These are phyloP conservation scores for Alloplasta piceator DNA, from an alignment of 2,888 invertebrate species.

Conservation along the genomic window DNA sequence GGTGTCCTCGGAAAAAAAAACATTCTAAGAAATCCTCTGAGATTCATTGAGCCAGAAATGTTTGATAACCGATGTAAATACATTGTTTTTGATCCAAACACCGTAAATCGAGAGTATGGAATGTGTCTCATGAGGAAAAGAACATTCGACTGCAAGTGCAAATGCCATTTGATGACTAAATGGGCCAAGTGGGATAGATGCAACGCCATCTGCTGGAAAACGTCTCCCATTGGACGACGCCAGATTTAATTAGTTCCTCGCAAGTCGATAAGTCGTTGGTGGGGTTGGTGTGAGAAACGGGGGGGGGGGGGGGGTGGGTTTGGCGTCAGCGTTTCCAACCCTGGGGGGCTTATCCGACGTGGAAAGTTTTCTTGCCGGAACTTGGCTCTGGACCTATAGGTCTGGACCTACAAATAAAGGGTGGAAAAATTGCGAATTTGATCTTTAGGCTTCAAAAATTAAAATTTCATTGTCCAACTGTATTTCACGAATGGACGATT, in stretches of 20 bases:
- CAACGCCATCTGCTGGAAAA: slow-evolving; percentile 6
- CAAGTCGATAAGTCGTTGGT: slow-evolving; percentile 27
- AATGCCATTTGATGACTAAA: background rate
- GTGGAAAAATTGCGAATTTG: background rate
- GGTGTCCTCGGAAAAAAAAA: background rate
- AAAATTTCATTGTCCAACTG: slow-evolving; percentile 13
- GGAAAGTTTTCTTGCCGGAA: background rate
- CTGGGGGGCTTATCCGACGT: background rate
- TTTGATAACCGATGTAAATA: background rate
- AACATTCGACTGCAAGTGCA: background rate
- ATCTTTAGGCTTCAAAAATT: no score
- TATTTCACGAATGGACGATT: background rate
- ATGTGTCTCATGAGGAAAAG: background rate
- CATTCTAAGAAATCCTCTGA: background rate
- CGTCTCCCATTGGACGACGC: slow-evolving; percentile 15
- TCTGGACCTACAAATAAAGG: slow-evolving; percentile 5
- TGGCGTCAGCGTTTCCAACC: slow-evolving; percentile 2
- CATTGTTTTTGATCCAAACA: no score
- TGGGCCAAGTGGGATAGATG: background rate
- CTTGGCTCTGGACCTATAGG: slow-evolving; percentile 17
- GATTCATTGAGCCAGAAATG: background rate
- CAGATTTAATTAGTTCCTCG: slow-evolving; percentile 32
- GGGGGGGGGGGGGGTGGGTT: background rate
- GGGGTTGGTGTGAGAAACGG: background rate
- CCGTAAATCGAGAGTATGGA: background rate